Percentiles rank a stretch among this genome's conserved stretches.
Evolutionary conservation across 2,888 invertebrate species (phyloP).

Genomic region (Euzophera pinguis): DNA sequence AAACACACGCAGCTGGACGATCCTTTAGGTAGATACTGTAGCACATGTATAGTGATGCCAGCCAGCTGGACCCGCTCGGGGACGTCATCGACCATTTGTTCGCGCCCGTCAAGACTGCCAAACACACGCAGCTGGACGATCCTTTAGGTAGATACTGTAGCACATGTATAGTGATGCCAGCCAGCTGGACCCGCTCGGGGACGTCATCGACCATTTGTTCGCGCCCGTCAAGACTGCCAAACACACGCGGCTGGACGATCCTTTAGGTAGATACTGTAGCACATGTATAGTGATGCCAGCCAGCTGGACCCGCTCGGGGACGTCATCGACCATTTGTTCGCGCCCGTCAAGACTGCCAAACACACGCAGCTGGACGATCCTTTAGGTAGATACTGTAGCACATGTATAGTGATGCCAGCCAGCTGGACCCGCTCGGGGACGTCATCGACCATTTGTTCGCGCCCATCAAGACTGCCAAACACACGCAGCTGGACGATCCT

Average conservation of each 20-base stretch:
- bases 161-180: conserved; percentile 21
- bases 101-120: conserved; percentile 57
- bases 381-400: too few species aligned
- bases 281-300: too few species aligned
- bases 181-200: conserved; percentile 71
- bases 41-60: conserved; percentile 15
- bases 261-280: conserved; percentile 62
- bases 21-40: conserved; percentile 67
- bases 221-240: conserved; percentile 61
- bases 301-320: conserved; percentile 74
- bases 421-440: conserved; percentile 72
- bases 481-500: conserved; percentile 76
- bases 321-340: conserved; percentile 60
- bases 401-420: too few species aligned
- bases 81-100: conserved; percentile 66
- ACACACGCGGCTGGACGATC: conserved; percentile 74
- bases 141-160: conserved; percentile 66
- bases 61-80: conserved; percentile 70
- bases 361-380: conserved; percentile 76
- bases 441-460: conserved; percentile 62
- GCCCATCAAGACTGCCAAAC: conserved; percentile 62
- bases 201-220: conserved; percentile 63
- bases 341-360: conserved; percentile 61
- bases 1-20: conserved; percentile 75
- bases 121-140: conserved; percentile 73